phyloP scores from a whole-genome alignment of 2,888 invertebrate species.

The Eremobia ochroleuca region DNA sequence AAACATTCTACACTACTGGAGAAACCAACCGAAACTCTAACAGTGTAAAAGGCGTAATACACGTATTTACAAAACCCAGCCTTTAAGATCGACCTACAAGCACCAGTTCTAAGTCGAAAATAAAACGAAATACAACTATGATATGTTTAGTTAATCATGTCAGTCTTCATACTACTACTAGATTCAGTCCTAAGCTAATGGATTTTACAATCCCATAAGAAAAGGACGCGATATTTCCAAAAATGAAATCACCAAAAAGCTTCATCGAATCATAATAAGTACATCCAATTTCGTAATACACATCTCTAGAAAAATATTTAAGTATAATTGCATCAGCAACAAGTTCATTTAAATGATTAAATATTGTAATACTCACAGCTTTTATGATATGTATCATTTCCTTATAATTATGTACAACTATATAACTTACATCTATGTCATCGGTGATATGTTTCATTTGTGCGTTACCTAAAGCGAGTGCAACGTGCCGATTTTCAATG shows the following conservation, averaged over 20 bases:
- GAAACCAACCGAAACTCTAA: constrained; percentile 77
- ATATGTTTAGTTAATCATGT: constrained; percentile 89
- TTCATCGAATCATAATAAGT: constrained; percentile 83
- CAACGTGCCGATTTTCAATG: constrained; percentile 80
- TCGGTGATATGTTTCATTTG: constrained; percentile 81
- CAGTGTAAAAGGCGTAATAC: constrained; percentile 88
- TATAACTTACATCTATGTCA: constrained; percentile 78
- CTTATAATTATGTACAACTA: constrained; percentile 86
- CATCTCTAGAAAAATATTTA: constrained; percentile 91
- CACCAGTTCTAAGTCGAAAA: constrained; percentile 91
- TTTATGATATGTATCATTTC: constrained; percentile 89
- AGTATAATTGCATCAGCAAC: constrained; percentile 89
- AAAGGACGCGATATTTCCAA: constrained; percentile 90
- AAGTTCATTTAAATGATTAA: constrained; percentile 88
- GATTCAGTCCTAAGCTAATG: constrained; percentile 90
- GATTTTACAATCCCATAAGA: constrained; percentile 90
- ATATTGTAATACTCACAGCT: constrained; percentile 91
- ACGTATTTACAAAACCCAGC: constrained; percentile 91
- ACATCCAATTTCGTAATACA: constrained; percentile 88
- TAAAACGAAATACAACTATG: constrained; percentile 88
- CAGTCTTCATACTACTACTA: constrained; percentile 91
- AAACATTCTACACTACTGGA: constrained; percentile 70
- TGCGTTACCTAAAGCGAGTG: constrained; percentile 88
- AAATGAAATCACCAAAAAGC: constrained; percentile 88
- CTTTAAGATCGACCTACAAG: constrained; percentile 91